A percentile compares a stretch with the other conserved stretches of the same genome.
Conservation (phyloP, 2,888 invertebrate genomes). For the Hermaeophaga mercurialis region DNA sequence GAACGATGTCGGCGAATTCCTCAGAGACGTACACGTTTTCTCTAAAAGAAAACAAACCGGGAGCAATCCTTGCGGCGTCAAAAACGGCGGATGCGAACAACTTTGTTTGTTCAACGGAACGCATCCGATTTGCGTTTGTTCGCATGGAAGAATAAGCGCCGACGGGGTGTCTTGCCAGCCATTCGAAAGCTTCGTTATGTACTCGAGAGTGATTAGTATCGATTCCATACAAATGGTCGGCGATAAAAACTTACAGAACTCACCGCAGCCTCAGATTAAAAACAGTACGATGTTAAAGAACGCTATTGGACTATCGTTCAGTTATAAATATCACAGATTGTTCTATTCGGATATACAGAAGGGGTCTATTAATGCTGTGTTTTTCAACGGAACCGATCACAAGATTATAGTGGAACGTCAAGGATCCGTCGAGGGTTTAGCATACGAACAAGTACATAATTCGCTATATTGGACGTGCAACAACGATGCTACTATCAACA, state of each 20-base stretch:
- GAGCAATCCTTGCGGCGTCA: conserved; percentile 66
- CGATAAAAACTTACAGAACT: conserved; percentile 73
- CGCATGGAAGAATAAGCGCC: conserved; percentile 74
- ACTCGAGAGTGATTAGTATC: conserved; percentile 78
- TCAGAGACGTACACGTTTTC: conserved; percentile 72
- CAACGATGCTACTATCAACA: conserved; percentile 74
- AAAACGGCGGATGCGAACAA: conserved; percentile 78
- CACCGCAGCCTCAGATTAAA: conserved; percentile 76
- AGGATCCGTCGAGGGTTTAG: conserved; percentile 87
- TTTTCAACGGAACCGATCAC: conserved; percentile 79
- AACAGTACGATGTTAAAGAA: conserved; percentile 78
- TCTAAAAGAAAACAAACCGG: conserved; percentile 63
- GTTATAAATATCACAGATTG: conserved; percentile 69
- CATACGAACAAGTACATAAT: conserved; percentile 71
- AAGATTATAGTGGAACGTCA: conserved; percentile 72
- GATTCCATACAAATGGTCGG: conserved; percentile 81
- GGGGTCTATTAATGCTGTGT: conserved; percentile 81
- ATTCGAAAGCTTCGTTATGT: conserved; percentile 82
- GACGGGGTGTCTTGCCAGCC: conserved; percentile 75
- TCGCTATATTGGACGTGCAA: conserved; percentile 87
- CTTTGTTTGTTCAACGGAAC: conserved; percentile 76
- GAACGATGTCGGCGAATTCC: conserved; percentile 66
- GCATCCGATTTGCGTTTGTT: conserved; percentile 76
- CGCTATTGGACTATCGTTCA: conserved; percentile 83
- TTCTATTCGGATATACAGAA: conserved; percentile 91